phyloP scores from a whole-genome alignment of 2,888 invertebrate genomes.

The Aphodius sticticus region DNA sequence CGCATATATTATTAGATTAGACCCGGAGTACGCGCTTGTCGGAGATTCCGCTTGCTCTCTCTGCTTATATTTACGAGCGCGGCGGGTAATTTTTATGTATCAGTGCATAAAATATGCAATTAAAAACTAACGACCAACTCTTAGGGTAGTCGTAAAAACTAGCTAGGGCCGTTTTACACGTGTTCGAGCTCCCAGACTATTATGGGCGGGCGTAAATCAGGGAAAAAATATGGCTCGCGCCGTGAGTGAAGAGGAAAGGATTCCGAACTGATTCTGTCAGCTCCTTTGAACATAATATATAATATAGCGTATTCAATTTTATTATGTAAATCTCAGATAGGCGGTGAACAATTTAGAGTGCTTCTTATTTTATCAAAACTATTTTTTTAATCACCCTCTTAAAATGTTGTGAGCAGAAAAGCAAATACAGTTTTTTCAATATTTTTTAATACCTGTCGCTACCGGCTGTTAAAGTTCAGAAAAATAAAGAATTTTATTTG shows the following conservation, averaged over 20 bases:
- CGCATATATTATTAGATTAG: conserved; percentile 4
- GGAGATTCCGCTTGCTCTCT: background rate
- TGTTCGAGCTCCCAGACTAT: background rate
- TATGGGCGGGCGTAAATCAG: background rate
- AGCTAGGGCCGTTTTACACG: conserved; percentile 4
- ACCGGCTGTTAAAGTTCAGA: no score
- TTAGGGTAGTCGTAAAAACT: background rate
- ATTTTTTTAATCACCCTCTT: no score
- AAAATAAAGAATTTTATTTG: no score
- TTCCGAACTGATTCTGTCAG: background rate
- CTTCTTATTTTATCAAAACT: no score
- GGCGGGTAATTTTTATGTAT: background rate
- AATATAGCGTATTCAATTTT: background rate
- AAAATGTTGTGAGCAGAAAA: no score
- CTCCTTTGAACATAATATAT: background rate
- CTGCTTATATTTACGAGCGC: background rate
- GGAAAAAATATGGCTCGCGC: background rate
- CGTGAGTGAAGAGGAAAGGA: background rate
- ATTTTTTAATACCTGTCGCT: no score
- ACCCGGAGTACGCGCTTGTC: background rate
- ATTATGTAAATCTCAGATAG: background rate
- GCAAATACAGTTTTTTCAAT: no score
- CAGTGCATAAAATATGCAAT: conserved; percentile 4
- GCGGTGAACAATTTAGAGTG: no score
- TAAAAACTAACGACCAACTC: conserved; percentile 4